phyloP scores from a whole-genome alignment of 1,140 invertebrate species.

The Charaxes varanes region DNA sequence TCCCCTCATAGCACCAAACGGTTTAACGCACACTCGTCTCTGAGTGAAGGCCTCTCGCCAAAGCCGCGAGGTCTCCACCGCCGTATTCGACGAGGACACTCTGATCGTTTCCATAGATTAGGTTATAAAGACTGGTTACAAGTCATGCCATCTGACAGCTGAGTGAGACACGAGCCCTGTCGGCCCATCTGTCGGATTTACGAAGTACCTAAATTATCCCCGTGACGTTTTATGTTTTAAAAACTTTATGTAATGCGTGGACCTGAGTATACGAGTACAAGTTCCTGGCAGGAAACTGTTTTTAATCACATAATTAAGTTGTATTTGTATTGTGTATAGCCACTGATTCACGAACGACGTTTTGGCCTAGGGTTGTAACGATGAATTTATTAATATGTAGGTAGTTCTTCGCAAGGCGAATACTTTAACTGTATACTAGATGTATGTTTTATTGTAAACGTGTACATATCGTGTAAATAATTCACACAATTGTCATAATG shows the following conservation, averaged over 20 bases:
- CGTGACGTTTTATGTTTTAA: constrained; percentile 10
- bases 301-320: constrained; percentile 1
- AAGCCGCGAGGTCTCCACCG: constrained; percentile 38
- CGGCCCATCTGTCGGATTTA: constrained; percentile 25
- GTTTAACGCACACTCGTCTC: constrained; percentile 57
- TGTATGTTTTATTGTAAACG: constrained; percentile 48
- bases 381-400: constrained; percentile 66
- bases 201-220: background rate
- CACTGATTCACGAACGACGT: constrained; percentile 17
- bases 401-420: constrained; percentile 53
- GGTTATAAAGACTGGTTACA: constrained; percentile 26
- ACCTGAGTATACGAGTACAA: constrained; percentile 25
- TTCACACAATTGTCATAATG: constrained; percentile 51
- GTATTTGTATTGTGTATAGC: constrained; percentile 9
- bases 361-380: constrained; percentile 58
- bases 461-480: constrained; percentile 71
- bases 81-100: constrained; percentile 51
- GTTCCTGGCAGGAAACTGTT: constrained; percentile 16
- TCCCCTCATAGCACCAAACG: constrained; percentile 60
- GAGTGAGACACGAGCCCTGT: constrained; percentile 49
- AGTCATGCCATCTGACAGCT: constrained; percentile 24
- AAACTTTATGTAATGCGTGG: constrained; percentile 14
- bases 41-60: constrained; percentile 59
- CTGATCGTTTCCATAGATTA: constrained; percentile 62
- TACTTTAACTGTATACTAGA: constrained; percentile 55